Evolutionary conservation across 2,888 invertebrate species (phyloP), one percentile per base, ranked within the genome.

Genomic region (Mongoloraphidia duomilia): DNA sequence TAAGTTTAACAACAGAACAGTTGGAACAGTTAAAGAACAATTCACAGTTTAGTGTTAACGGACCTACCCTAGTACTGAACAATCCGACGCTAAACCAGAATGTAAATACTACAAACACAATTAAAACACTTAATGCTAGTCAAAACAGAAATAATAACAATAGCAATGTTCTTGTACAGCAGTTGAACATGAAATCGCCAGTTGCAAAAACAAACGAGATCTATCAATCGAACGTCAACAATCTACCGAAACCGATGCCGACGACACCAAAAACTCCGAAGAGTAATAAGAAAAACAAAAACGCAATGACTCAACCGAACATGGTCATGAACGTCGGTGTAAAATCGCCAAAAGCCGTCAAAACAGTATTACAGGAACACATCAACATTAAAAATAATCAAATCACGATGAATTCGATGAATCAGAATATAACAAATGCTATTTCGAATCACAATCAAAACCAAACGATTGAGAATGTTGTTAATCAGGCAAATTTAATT

Each of bases 1-100:
- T 48, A n/a, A 69, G 68, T 56, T 56, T 69, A 47, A 67, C 68
- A 8, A 66, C 67, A 1, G 69, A 69, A 33, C 69, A 69, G 51
- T 52, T 69, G 46, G 69, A 69, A 51, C 65, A 65, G 51, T 55
- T 69, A 49, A 68, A 68, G 54, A 55, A 67, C 3, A 67, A 67
- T 47, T 67, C 68, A 11, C 68, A 68, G 52, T 54, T 69, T 41
- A 67, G 67, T 1, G 66, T 69, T 1, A 69, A 69, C 50, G 69
- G 69, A 9, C 69, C 68, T 52, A 68, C 68, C 2, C 67, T 68
- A 12, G 68, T 65, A 49, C 64, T 52, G 35, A 40, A 52, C 36
- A 42, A 36, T 37, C 10, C 42, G 9, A 37, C 42, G 9, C 64
- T 51, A 36, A 34, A 51, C 34, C 47, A 54, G n/a, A 42, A 49